Percentiles rank a stretch among this genome's conserved stretches.
These are phyloP conservation scores for Lagodon rhomboides DNA, from an alignment of 2,797 vertebrate genomes.

Conservation along the genomic window DNA sequence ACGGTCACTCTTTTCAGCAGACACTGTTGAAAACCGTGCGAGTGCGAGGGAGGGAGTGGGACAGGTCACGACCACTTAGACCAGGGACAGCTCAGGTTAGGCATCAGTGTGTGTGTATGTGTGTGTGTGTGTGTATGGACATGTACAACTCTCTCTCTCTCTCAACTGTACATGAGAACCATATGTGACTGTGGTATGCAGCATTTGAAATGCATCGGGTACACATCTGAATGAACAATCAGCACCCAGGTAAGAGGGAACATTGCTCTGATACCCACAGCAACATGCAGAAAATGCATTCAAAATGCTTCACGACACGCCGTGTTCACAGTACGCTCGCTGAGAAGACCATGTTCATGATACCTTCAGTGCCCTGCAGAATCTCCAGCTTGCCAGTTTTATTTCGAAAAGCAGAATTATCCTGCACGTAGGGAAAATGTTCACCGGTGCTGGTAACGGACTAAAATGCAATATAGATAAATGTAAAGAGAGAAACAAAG, in stretches of 20 bases:
- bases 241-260: conserved; percentile 31
- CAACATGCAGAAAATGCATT: conserved; percentile 72
- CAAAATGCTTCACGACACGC: conserved; percentile 42
- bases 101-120: conserved; percentile 36
- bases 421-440: conserved; percentile 10
- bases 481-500: conserved; percentile 42
- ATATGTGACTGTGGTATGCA: conserved; percentile 37
- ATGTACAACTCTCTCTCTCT: conserved; percentile 15
- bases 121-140: conserved; percentile 35
- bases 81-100: conserved; percentile 75
- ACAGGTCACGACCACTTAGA: conserved; percentile 70
- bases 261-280: conserved; percentile 53
- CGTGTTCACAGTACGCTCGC: conserved; percentile 41
- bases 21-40: conserved; percentile 80
- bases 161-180: conserved; percentile 22
- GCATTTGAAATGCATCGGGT: conserved; percentile 69
- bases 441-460: conserved; percentile 11
- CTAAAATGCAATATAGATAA: conserved; percentile 21
- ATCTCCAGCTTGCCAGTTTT: conserved; percentile 39
- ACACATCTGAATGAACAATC: conserved; percentile 56
- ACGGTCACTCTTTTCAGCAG: conserved; percentile 77
- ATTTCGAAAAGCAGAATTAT: conserved; percentile 21
- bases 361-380: conserved; percentile 73
- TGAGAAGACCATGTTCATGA: conserved; percentile 43
- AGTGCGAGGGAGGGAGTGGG: conserved; percentile 63